Evolutionary conservation across 1,140 invertebrate genomes (phyloP).

Genomic region (Tetramorium simillimum): DNA sequence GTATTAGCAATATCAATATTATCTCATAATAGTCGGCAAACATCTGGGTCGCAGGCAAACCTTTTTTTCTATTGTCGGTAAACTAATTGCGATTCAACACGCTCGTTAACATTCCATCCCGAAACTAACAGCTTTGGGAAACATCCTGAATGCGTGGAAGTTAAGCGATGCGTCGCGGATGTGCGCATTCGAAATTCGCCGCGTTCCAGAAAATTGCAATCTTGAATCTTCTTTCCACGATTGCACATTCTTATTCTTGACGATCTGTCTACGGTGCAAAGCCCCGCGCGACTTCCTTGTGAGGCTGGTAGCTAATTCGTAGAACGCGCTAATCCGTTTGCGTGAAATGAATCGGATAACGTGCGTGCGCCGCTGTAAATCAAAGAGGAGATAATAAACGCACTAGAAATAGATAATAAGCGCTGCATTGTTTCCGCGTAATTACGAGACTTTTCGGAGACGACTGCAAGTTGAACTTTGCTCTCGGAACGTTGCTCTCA

Average conservation of each 20-base stretch:
- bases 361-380: conserved; percentile 19
- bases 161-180: conserved; percentile 49
- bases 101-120: conserved; percentile 41
- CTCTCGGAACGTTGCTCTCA: background rate
- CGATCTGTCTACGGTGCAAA: conserved; percentile 34
- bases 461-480: background rate
- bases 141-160: conserved; percentile 25
- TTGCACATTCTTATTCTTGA: conserved; percentile 49
- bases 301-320: conserved; percentile 28
- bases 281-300: conserved; percentile 36
- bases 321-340: conserved; percentile 39
- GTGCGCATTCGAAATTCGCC: conserved; percentile 36
- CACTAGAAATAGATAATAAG: background rate
- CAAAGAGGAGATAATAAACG: background rate
- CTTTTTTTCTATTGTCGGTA: background rate
- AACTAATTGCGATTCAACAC: conserved; percentile 8
- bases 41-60: conserved; percentile 2
- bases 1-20: conserved; percentile 29
- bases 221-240: conserved; percentile 57
- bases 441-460: conserved; percentile 22
- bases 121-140: conserved; percentile 45
- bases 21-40: conserved; percentile 17
- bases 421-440: conserved; percentile 20
- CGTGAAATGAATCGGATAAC: conserved; percentile 46
- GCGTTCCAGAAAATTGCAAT: conserved; percentile 57